Base-by-base conservation (phyloP, 2,888 invertebrate species). In the Pheosia gnoma region DNA sequence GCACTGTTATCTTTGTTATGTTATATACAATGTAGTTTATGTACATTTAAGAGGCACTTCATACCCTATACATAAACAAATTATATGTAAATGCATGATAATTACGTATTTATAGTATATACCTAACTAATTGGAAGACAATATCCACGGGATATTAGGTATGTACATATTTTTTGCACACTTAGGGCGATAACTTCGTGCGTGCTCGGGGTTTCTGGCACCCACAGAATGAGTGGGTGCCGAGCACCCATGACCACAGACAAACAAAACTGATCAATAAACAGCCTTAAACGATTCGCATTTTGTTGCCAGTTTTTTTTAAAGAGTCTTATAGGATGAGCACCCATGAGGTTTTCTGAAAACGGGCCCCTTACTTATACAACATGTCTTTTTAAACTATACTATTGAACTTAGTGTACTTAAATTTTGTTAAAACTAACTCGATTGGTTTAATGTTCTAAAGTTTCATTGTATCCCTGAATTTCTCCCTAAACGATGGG, bases 81-180 rank as follows among this genome's bases (percentile, higher is more conserved):
- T 66, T 73, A 71, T 58, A 72, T 72, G 60, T 82, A 82, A 85
- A 85, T 80, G 77, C 80, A 69, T 68, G 73, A 73, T 58, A 70
- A 65, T 61, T 65, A 70, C 52, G 2, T 11, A 65, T 60, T 68
- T 74, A 75, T 76, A 72, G 71, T 79, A 79, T 82, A 77, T 81
- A 79, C 78, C 83, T 83, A 85, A 71, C 71, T 81, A 84, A 45
- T 66, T 89, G 89, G 90, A 90, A 90, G 90, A 89, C 89, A 67
- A 78, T 75, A 71, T 66, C 75, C 70, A 81, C 62, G 59, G 65
- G 65, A 76, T 88, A 25, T 25, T 25, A 25, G 25, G 25, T 25
- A 88, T 88, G 70, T 87, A 90, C 87, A 87, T 72, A 70, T 75
- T 74, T 25, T 25, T 25, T 25, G 25, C 25, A 25, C 25, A 25